Percentiles rank a stretch among this genome's conserved stretches.
Evolutionary conservation across 2,113 vertebrate species (phyloP).

Genomic region (Festucalex cinctus): DNA sequence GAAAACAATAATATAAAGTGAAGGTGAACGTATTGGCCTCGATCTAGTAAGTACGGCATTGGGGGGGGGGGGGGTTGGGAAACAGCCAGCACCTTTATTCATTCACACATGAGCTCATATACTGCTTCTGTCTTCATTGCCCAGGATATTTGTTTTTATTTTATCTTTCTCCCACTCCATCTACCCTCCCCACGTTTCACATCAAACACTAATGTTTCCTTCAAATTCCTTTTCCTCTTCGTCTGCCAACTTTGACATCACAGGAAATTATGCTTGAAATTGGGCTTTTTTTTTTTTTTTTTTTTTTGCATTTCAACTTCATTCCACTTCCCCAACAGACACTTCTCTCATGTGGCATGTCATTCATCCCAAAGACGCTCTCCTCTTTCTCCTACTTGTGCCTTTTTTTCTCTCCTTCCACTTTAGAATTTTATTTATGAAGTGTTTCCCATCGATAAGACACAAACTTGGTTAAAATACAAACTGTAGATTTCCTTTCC

Average conservation of each 20-base stretch:
- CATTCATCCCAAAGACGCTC: slow-evolving; percentile 17
- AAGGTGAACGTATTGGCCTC: slow-evolving; percentile 40
- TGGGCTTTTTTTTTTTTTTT: slow-evolving; percentile 43
- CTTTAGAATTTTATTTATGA: slow-evolving; percentile 9
- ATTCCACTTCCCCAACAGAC: slow-evolving; percentile 62
- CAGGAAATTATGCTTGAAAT: slow-evolving; percentile 76
- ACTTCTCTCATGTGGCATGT: slow-evolving; percentile 42
- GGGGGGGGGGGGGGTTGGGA: no score
- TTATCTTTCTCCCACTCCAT: slow-evolving; percentile 44
- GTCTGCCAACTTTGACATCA: slow-evolving; percentile 77
- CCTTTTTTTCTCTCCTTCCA: slow-evolving; percentile 9
- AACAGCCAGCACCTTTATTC: slow-evolving; percentile 46
- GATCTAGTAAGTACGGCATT: slow-evolving; percentile 59
- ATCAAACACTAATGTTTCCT: slow-evolving; percentile 76
- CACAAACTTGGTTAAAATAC: background rate
- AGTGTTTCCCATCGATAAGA: background rate
- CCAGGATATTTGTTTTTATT: slow-evolving; percentile 60
- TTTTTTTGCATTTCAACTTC: slow-evolving; percentile 57
- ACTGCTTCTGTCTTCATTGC: slow-evolving; percentile 61
- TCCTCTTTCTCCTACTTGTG: no score
- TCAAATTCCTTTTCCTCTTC: slow-evolving; percentile 73
- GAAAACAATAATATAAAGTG: background rate
- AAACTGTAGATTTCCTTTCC: background rate
- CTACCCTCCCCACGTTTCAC: slow-evolving; percentile 58
- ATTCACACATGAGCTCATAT: slow-evolving; percentile 8